phyloP scores from a whole-genome alignment of 2,888 invertebrate species.

The Camptogramma bilineatum region DNA sequence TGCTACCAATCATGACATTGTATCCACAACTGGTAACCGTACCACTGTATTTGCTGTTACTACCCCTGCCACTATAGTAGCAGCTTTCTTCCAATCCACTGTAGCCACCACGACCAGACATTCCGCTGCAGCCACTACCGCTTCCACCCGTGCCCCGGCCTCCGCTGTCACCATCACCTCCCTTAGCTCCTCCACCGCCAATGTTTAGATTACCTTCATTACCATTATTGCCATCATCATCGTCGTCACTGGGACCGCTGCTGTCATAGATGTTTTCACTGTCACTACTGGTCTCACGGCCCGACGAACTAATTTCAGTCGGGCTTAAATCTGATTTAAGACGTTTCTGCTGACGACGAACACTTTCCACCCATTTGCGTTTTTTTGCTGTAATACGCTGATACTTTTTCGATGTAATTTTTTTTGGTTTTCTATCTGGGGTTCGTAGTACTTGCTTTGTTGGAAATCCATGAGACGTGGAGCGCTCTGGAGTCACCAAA shows the following conservation, averaged over 20 bases:
- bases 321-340: background rate
- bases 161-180: background rate
- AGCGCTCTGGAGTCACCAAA: slow-evolving; percentile 15
- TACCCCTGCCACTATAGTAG: no score
- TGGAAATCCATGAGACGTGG: background rate
- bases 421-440: background rate
- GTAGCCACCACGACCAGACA: background rate
- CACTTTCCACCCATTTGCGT: background rate
- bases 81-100: background rate
- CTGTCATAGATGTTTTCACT: background rate
- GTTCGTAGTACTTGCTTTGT: background rate
- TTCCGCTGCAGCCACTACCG: background rate
- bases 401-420: background rate
- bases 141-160: background rate
- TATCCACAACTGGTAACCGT: no score
- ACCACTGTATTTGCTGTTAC: no score
- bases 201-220: background rate
- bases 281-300: background rate
- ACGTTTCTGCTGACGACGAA: background rate
- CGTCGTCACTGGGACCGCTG: background rate
- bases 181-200: background rate
- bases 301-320: background rate
- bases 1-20: no score
- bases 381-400: background rate
- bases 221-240: background rate